phyloP scores from a whole-genome alignment of 1,140 invertebrate species.

The Ceratosolen solmsi region DNA sequence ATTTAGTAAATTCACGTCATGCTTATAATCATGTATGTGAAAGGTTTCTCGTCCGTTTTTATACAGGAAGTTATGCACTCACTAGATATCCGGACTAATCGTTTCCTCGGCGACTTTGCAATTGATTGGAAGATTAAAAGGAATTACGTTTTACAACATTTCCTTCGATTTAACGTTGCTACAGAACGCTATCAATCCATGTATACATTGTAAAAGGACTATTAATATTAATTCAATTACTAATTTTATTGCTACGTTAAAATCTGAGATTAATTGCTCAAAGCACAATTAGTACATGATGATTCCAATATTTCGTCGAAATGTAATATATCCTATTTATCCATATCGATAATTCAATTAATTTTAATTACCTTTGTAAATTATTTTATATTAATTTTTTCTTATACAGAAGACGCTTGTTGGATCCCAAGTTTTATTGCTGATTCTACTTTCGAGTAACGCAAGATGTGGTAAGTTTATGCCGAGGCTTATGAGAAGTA shows the following conservation, averaged over 20 bases:
- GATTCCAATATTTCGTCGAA: no score
- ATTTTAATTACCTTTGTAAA: neutral
- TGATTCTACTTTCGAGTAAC: slow-evolving; percentile 45
- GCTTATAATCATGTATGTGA: slow-evolving; percentile 53
- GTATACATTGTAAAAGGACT: neutral
- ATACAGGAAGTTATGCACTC: slow-evolving; percentile 60
- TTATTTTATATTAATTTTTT: slow-evolving; percentile 22
- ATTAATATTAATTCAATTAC: neutral
- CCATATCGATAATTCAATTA: neutral
- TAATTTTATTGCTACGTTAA: no score
- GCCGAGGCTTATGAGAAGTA: slow-evolving; percentile 12
- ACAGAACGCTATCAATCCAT: neutral
- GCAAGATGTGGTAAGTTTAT: slow-evolving; percentile 49
- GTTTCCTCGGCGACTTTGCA: slow-evolving; percentile 60
- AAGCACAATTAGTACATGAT: no score
- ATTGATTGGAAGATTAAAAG: slow-evolving; percentile 46
- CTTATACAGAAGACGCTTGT: slow-evolving; percentile 50
- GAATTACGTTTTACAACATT: slow-evolving; percentile 3
- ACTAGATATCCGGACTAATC: slow-evolving; percentile 56
- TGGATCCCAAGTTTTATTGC: slow-evolving; percentile 44
- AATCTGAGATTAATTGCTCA: no score
- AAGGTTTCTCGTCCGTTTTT: slow-evolving; percentile 51
- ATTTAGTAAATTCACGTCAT: slow-evolving; percentile 34
- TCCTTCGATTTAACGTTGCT: neutral
- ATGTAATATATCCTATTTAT: no score